phyloP scores from a whole-genome alignment of 92 coral and sea anemone species.

The Parazoanthus atlanticus region DNA sequence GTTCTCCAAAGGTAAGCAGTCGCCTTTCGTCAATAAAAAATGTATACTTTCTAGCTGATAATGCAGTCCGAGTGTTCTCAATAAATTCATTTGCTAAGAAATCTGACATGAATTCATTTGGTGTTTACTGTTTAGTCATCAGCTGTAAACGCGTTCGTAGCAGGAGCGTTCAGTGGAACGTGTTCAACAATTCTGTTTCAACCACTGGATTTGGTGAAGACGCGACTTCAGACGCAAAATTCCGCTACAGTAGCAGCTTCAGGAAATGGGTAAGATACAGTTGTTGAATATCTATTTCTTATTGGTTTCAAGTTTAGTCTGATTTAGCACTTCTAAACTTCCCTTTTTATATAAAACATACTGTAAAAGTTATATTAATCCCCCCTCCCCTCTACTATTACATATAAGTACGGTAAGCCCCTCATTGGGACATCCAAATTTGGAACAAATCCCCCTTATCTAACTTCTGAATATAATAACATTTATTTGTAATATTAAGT shows the following conservation, averaged over 20 bases:
- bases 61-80: not conserved
- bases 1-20: conserved; percentile 10
- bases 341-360: too few relatives aligned
- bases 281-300: not conserved
- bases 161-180: conserved; percentile 99
- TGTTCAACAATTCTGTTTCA: conserved; percentile 90
- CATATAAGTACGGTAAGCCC: too few relatives aligned
- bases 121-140: conserved; percentile 48
- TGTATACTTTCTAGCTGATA: not conserved
- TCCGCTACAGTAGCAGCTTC: conserved; percentile 35
- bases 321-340: not conserved
- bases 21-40: too few relatives aligned
- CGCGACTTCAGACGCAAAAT: conserved; percentile 78
- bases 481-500: too few relatives aligned
- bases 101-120: not conserved
- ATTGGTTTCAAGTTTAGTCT: not conserved
- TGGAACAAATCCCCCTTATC: too few relatives aligned
- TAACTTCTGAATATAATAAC: too few relatives aligned
- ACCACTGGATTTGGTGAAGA: conserved; percentile 94
- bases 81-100: not conserved
- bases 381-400: too few relatives aligned
- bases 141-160: conserved; percentile 79
- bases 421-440: too few relatives aligned
- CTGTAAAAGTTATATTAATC: too few relatives aligned
- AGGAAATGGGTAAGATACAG: conserved; percentile 15